phyloP scores from a whole-genome alignment of 2,888 invertebrate species.

The Bellardia bayeri region DNA sequence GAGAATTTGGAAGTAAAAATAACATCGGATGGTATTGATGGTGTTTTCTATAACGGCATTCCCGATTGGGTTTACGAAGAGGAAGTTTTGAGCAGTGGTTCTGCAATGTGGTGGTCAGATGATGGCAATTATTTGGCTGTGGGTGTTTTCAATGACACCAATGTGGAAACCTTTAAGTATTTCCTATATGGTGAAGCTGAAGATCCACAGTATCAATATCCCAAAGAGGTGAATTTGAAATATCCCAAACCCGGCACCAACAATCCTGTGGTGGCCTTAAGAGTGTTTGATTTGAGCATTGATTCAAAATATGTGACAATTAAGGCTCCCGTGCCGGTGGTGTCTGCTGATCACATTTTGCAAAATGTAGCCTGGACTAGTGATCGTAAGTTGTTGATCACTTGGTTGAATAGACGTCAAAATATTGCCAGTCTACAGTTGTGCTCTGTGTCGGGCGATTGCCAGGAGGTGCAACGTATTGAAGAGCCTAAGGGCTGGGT shows the following conservation, averaged over 20 bases:
- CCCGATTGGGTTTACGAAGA: slow-evolving; percentile 98
- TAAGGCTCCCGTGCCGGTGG: slow-evolving; percentile 85
- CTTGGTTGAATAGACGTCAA: slow-evolving; percentile 95
- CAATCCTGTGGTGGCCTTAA: slow-evolving; percentile 90
- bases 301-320: slow-evolving; percentile 82
- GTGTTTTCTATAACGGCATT: slow-evolving; percentile 91
- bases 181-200: slow-evolving; percentile 88
- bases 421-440: slow-evolving; percentile 85
- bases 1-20: slow-evolving; percentile 84
- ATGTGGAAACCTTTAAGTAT: slow-evolving; percentile 88
- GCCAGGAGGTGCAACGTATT: slow-evolving; percentile 83
- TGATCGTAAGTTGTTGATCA: slow-evolving; percentile 87
- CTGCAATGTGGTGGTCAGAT: slow-evolving; percentile 92
- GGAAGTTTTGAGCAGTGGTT: slow-evolving; percentile 89
- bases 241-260: slow-evolving; percentile 92
- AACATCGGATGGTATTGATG: slow-evolving; percentile 87
- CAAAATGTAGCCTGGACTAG: slow-evolving; percentile 91
- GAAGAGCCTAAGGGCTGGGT: slow-evolving; percentile 90
- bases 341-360: slow-evolving; percentile 88
- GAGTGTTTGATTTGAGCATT: slow-evolving; percentile 86
- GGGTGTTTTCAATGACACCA: slow-evolving; percentile 89
- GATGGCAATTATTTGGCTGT: slow-evolving; percentile 89
- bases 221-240: slow-evolving; percentile 87
- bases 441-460: slow-evolving; percentile 78
- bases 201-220: slow-evolving; percentile 87